These are phyloP conservation scores for Notothenia rossii DNA, from an alignment of 2,113 vertebrate genomes.

Conservation along the genomic window DNA sequence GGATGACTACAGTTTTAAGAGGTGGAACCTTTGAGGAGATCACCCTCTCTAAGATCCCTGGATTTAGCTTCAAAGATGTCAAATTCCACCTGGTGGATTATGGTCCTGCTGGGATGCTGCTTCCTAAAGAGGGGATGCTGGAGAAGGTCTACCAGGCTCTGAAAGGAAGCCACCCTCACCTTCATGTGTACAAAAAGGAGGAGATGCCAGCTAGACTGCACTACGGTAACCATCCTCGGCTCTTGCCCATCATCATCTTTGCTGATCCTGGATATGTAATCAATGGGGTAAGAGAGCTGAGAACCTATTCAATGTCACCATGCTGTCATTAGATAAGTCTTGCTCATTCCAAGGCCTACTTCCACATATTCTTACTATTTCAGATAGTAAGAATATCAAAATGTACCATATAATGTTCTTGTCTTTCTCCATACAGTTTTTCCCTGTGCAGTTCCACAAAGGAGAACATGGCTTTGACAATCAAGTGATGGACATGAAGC, in stretches of 20 bases:
- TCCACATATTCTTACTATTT: not conserved
- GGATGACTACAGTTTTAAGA: slow-evolving; percentile 85
- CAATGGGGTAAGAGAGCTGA: slow-evolving; percentile 85
- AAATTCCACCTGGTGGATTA: slow-evolving; percentile 91
- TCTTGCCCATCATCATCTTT: slow-evolving; percentile 86
- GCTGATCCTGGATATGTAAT: slow-evolving; percentile 89
- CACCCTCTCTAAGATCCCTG: slow-evolving; percentile 70
- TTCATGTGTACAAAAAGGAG: slow-evolving; percentile 90
- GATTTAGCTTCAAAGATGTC: slow-evolving; percentile 88
- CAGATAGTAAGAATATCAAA: too few species aligned
- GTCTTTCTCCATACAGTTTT: slow-evolving; percentile 75
- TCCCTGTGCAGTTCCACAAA: slow-evolving; percentile 87
- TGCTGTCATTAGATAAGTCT: not conserved
- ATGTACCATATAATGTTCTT: not conserved
- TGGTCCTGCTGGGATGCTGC: slow-evolving; percentile 86
- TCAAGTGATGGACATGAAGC: slow-evolving; percentile 88
- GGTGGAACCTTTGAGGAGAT: slow-evolving; percentile 73
- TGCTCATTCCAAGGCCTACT: not conserved
- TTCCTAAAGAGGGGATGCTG: slow-evolving; percentile 88
- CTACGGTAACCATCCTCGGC: slow-evolving; percentile 83
- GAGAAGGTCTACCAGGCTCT: slow-evolving; percentile 87
- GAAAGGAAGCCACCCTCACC: slow-evolving; percentile 84
- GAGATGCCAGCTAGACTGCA: slow-evolving; percentile 85
- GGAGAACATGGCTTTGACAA: slow-evolving; percentile 94
- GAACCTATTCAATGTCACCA: not conserved